Evolutionary conservation across 92 coral and sea anemone species (phyloP).

Genomic region (Zoanthus sociatus): DNA sequence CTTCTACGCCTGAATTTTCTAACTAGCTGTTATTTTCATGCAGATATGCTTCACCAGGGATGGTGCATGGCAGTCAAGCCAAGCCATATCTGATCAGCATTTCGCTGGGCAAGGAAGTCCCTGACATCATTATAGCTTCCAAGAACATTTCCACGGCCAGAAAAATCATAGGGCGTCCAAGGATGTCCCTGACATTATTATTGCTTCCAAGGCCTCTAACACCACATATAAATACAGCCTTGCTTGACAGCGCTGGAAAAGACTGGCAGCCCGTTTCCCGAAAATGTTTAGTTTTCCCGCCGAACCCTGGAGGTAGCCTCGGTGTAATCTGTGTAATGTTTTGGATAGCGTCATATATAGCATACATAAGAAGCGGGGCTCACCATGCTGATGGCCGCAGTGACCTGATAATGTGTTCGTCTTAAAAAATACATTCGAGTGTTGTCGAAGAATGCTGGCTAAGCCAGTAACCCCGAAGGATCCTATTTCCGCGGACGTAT

Average conservation of each 20-base stretch:
- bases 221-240: constrained; percentile 23
- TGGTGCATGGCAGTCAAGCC: constrained; percentile 14
- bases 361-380: constrained; percentile 36
- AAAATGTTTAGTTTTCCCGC: neutral
- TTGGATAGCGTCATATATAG: constrained; percentile 14
- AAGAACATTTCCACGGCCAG: no score
- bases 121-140: no score
- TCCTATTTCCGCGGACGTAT: constrained; percentile 36
- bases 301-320: constrained; percentile 6
- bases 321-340: neutral
- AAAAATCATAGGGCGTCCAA: no score
- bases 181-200: constrained; percentile 2
- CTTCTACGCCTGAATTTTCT: constrained; percentile 15
- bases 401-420: constrained; percentile 18
- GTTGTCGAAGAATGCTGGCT: constrained; percentile 47
- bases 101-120: neutral
- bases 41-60: constrained; percentile 10
- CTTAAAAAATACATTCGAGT: constrained; percentile 29
- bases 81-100: constrained; percentile 3
- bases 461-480: constrained; percentile 31
- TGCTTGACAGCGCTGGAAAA: constrained; percentile 25
- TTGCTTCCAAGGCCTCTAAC: constrained; percentile 3
- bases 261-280: constrained; percentile 15
- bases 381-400: constrained; percentile 18
- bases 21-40: neutral